phyloP scores from a whole-genome alignment of 2,797 vertebrate species.

The Perodicticus potto region DNA sequence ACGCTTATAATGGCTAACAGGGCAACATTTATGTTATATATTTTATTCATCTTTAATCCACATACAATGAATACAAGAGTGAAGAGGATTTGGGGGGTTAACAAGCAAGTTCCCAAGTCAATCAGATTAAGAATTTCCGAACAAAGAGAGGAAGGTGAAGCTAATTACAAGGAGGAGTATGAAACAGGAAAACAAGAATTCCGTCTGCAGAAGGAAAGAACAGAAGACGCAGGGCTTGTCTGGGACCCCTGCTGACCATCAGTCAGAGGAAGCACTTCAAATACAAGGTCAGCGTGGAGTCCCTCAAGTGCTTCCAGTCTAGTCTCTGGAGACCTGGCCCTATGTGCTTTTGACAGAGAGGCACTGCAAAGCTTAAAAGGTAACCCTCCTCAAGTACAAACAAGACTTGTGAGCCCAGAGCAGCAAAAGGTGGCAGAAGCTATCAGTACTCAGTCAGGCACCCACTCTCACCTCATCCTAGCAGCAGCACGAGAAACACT shows the following conservation, averaged over 20 bases:
- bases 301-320: not conserved
- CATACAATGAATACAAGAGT: not conserved
- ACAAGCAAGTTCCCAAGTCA: not conserved
- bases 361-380: not conserved
- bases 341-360: not conserved
- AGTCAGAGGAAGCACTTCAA: not conserved
- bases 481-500: not conserved
- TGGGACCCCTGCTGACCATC: not conserved
- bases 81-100: not conserved
- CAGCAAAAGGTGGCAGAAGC: not conserved
- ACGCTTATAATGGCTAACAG: not conserved
- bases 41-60: slow-evolving; percentile 13
- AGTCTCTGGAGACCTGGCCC: not conserved
- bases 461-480: not conserved
- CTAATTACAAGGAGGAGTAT: not conserved
- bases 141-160: slow-evolving; percentile 8
- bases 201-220: not conserved
- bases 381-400: not conserved
- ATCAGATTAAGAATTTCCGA: slow-evolving; percentile 56
- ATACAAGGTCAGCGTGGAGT: not conserved
- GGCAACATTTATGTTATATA: slow-evolving; percentile 4
- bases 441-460: not conserved
- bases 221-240: not conserved
- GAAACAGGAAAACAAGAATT: slow-evolving; percentile 47
- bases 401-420: not conserved